Conservation (phyloP, 2,797 vertebrate genomes). For the Xiphorhynchus erythropygius region DNA sequence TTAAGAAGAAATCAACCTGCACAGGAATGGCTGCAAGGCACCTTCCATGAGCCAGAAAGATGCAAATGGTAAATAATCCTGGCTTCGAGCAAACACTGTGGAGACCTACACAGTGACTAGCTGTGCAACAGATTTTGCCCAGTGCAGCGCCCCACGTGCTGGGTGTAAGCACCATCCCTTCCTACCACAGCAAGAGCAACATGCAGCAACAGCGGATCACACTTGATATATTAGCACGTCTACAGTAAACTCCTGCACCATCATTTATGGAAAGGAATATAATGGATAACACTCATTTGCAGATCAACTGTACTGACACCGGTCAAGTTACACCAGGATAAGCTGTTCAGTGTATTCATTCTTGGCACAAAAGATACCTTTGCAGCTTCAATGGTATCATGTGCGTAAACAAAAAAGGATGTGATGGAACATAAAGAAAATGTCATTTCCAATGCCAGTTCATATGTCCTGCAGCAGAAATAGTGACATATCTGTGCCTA, state of each 20-base stretch:
- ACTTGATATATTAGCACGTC: background rate
- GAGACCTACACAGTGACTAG: accelerated
- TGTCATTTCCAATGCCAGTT: background rate
- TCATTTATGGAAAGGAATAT: background rate
- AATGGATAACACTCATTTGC: background rate
- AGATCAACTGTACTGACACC: background rate
- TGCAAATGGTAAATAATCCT: background rate
- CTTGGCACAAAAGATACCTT: background rate
- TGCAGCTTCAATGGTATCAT: background rate
- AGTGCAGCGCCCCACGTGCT: accelerated
- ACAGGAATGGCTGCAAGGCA: background rate
- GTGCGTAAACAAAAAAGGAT: background rate
- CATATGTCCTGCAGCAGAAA: background rate
- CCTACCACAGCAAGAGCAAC: background rate
- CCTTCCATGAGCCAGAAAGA: background rate
- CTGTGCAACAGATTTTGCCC: background rate
- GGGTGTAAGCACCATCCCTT: background rate
- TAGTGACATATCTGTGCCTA: background rate
- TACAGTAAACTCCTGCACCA: background rate
- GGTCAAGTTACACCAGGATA: background rate
- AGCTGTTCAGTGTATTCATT: background rate
- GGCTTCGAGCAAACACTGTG: background rate
- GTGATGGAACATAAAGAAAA: background rate
- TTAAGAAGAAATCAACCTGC: background rate
- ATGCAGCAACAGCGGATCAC: accelerated